Evolutionary conservation across 2,888 invertebrate genomes (phyloP), one percentile per base, ranked within the genome.

Genomic region (Erannis defoliaria): DNA sequence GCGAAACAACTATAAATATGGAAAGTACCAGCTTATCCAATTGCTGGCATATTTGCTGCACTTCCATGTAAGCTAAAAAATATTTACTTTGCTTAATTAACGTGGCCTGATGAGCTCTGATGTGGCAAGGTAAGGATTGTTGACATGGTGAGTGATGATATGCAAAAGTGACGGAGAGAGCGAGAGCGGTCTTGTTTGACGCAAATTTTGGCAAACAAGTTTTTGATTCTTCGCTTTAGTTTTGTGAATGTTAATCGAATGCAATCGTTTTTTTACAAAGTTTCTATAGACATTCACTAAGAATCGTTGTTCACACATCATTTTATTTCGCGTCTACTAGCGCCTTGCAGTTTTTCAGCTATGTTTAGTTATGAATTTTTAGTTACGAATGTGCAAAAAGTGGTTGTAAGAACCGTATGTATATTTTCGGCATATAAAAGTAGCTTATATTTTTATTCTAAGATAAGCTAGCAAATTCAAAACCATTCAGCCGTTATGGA

Each of bases 1-100:
- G 72, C 75, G 73, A 73, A 80, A 82, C 76, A 77, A 78, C 84
- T 80, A 85, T 85, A 84, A 86, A 86, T 83, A 85, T 86, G 87
- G 85, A 85, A 88, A 89, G 87, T 80, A 78, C 83, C 80, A 75
- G 77, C 76, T 82, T 81, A 77, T 79, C 71, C 75, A 69, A 81
- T 78, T 75, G 74, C 66, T 49, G n/a, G 54, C 40, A 31, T 37
- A 51, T 50, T 55, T 46, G 45, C 45, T 66, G 68, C 66, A 69
- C 71, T 75, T 74, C 71, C 73, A 72, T 73, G 71, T 76, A 75
- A 65, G 70, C 64, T 64, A 49, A 63, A 70, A 70, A 66, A 59
- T 64, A 58, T 69, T 45, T 64, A 75, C 73, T 72, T 73, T 67
- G 62, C 64, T 65, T 59, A 60, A 72, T 66, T 66, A 66, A 55